phyloP scores from a whole-genome alignment of 2,888 invertebrate species.

The Selenia dentaria region DNA sequence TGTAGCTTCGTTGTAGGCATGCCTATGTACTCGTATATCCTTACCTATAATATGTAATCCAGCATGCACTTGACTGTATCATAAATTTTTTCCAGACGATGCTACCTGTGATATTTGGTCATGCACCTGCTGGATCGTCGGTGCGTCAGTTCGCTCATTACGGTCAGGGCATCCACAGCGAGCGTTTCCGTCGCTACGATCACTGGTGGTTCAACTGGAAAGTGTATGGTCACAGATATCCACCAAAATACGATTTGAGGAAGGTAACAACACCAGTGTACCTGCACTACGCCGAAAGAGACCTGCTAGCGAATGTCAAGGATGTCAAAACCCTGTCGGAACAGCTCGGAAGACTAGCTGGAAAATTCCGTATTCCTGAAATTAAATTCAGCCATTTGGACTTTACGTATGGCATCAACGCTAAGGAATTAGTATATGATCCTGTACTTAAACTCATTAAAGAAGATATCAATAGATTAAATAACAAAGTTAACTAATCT shows the following conservation, averaged over 20 bases:
- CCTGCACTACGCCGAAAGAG: conserved; percentile 86
- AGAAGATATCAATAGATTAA: conserved; percentile 39
- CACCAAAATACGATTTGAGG: conserved; percentile 85
- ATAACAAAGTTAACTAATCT: not conserved
- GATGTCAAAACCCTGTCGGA: conserved; percentile 83
- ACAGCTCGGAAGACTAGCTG: conserved; percentile 81
- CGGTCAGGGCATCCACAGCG: conserved; percentile 85
- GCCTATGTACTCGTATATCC: no score
- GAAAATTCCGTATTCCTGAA: conserved; percentile 82
- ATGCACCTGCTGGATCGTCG: conserved; percentile 89
- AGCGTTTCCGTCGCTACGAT: conserved; percentile 84
- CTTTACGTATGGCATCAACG: conserved; percentile 88
- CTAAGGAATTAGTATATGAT: conserved; percentile 83
- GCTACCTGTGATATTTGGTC: conserved; percentile 87
- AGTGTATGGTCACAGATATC: conserved; percentile 77
- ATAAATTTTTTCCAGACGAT: conserved; percentile 49
- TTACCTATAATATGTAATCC: no score
- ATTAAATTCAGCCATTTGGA: conserved; percentile 88
- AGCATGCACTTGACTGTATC: no score
- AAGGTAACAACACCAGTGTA: conserved; percentile 85
- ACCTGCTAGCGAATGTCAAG: conserved; percentile 84
- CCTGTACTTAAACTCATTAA: conserved; percentile 81
- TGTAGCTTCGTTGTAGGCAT: no score
- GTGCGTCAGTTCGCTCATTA: conserved; percentile 89
- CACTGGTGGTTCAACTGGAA: conserved; percentile 80